phyloP scores from a whole-genome alignment of 2,113 vertebrate genomes.

The Phaethon lepturus region DNA sequence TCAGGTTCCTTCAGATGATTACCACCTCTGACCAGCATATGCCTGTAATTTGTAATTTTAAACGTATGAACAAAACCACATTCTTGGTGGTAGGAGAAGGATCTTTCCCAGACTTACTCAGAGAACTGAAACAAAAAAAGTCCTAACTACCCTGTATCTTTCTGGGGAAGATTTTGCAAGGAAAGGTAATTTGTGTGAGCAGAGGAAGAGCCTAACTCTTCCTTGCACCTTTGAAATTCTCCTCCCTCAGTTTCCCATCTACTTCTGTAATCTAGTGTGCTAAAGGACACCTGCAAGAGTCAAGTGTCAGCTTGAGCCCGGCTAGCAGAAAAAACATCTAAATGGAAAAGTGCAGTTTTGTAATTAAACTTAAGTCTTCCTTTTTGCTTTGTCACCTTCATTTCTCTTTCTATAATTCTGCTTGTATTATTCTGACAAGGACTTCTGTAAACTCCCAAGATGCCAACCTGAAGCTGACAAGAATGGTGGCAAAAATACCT shows the following conservation, averaged over 20 bases:
- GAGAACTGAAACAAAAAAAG: neutral
- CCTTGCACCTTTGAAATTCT: neutral
- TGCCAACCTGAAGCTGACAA: slow-evolving; percentile 65
- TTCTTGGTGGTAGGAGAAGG: neutral
- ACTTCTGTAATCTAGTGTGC: neutral
- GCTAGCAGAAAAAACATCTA: neutral
- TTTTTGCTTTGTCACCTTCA: slow-evolving; percentile 38
- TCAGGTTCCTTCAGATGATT: neutral
- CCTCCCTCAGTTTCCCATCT: neutral
- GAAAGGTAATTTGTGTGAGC: neutral
- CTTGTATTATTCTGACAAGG: slow-evolving; percentile 59
- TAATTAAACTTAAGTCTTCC: slow-evolving; percentile 47
- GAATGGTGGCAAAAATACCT: slow-evolving; percentile 44
- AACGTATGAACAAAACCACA: neutral
- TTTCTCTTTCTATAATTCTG: slow-evolving; percentile 32
- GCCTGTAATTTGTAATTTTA: neutral
- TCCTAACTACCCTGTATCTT: neutral
- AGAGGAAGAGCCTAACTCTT: neutral
- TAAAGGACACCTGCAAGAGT: slow-evolving; percentile 27
- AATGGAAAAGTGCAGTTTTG: neutral
- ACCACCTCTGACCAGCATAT: neutral
- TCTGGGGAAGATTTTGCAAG: neutral
- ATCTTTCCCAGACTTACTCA: neutral
- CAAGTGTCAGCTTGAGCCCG: slow-evolving; percentile 23
- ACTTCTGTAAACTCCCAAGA: slow-evolving; percentile 47